Evolutionary conservation across 2,888 invertebrate species (phyloP), one percentile per base, ranked within the genome.

Genomic region (Luperina testacea): DNA sequence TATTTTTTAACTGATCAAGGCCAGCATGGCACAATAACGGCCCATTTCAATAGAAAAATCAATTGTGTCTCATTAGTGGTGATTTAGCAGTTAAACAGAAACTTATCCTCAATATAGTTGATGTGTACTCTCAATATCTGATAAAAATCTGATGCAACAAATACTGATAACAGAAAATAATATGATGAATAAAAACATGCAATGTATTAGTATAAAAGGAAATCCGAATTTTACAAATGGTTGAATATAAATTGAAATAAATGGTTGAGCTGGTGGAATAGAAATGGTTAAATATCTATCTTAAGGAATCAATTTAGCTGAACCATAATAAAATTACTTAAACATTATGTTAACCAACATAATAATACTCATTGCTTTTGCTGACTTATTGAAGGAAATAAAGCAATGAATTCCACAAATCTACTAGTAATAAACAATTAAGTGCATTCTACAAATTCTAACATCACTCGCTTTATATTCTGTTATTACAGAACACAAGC

Each of bases 91-190:
- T 38, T 45, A 1, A 3, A 32, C 20, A 17, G 0, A 8, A n/a
- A 59, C 1, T 32, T 51, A 15, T 2, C 8, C 32, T 61, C 13
- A 53, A n/a, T 32, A 68, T 9, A 45, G 17, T 20, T 65, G 15
- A 57, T 63, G 6, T 32, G 32, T 20, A 13, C 24, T 71, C 15
- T 64, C 57, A 9, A 3, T 51, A 42, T 17, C 8, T 51, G 15
- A 42, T 24, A 24, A 65, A 32, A n/a, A 65, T 75, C 64, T 75
- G 70, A 75, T 65, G 75, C 70, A 81, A 81, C n/a, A 27, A 57
- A 48, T 17, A 42, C 4, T n/a, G 51, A 71, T 67, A 63, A 48
- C 6, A 53, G 20, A n/a, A 53, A 64, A 78, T 53, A 77, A 77
- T 45, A 77, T 71, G 7, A 48, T 32, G 15, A 63, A 63, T 48